Base-by-base conservation (phyloP, 1,140 invertebrate genomes). In the Zaprionus ghesquierei region DNA sequence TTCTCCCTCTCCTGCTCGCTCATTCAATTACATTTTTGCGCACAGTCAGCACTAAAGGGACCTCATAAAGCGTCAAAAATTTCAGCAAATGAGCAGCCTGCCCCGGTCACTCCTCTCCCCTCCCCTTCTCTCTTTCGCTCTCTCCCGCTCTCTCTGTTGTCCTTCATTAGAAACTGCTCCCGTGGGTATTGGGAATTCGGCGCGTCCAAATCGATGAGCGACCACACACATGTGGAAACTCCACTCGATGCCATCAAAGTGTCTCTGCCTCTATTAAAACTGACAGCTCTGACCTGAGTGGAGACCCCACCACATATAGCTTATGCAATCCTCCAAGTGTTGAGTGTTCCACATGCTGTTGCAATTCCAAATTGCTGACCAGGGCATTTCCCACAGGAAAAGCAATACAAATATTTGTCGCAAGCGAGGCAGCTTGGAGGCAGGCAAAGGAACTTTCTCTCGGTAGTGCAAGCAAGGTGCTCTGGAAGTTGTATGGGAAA, bases 11-110 rank as follows among this genome's bases (percentile, higher is more conserved):
- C 58, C 22, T 59, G 23, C 61, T 63, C 72, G 68, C 69, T 87
- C 84, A 89, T 89, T 89, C 84, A 89, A 89, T 89, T 89, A 89
- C 84, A 89, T 89, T 89, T 87, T 89, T 89, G 84, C 79, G 84
- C 84, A 89, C 77, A 89, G 77, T 89, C 84, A 89, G 84, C 84
- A 89, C 84, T 89, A 89, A 89, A 89, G 84, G 84, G 84, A 89
- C 84, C 79, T 89, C 84, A 89, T 89, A 89, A 89, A 89, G 84
- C 84, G 84, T 84, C 84, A 89, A 89, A 84, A 87, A 80, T 85
- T 84, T 73, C 84, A 38, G 53, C 84, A 89, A 89, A 89, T 89
- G 79, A 89, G 77, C 85, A 71, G 51, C 68, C 6, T 38, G 12
- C 62, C 56, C 23, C 58, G 22, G 25, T 56, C 35, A 22, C 60